Evolutionary conservation across 2,888 invertebrate species (phyloP), one percentile per base, ranked within the genome.

Genomic region (Cheilosia pagana): DNA sequence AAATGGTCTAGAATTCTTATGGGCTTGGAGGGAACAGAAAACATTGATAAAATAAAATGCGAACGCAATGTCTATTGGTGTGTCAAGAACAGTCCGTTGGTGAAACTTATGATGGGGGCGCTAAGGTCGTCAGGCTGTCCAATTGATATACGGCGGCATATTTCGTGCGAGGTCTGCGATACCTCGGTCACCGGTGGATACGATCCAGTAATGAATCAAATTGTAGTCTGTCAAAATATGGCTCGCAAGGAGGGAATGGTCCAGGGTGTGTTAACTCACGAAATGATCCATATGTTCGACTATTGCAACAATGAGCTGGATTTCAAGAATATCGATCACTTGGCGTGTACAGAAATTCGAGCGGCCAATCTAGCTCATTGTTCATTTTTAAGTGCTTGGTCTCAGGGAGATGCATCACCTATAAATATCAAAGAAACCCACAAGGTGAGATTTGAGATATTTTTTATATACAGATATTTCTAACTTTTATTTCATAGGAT

Each of bases 271-370:
- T 90, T 99, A 50, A 95, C 96, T 0, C 99, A 99, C 89, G 99
- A 99, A 92, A 94, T 99, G 94, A 95, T 98, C 57, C 99, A 99
- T 91, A 98, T 98, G 97, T 98, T 98, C 90, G 99, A 99, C 91
- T 96, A 95, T 90, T 99, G 99, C 90, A 94, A 95, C 52, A 96
- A 98, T 87, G 94, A 98, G 57, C 90, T 98, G 72, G 96, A 99
- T 92, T 97, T 98, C 88, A 95, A 94, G 88, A 97, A 98, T 90
- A 93, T 98, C 87, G 96, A 98, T 87, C 99, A 99, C 91, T 92
- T 99, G 75, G 98, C 98, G 0, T 99, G 99, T 89, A 97, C 98
- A 0, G 99, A 99, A 93, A 96, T 99, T 83, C 93, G 98, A 87
- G 99, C 98, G 1, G 98, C 98, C 0, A 98, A 98, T 91, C 93